Base-by-base conservation (phyloP, 2,888 invertebrate species). In the Nemotelus nigrinus region DNA sequence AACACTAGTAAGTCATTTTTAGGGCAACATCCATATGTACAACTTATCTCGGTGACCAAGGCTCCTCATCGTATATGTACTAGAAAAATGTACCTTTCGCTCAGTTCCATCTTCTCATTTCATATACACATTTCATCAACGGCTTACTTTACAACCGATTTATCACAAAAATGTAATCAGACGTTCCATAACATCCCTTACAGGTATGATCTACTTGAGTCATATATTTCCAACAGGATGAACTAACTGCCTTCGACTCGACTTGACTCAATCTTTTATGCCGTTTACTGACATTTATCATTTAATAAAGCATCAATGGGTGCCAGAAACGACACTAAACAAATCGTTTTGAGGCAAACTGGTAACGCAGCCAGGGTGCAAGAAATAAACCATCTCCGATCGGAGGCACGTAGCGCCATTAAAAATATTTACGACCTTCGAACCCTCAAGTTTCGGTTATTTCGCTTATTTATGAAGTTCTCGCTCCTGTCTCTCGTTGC, bases 351-450 rank as follows among this genome's bases (percentile, higher is more conserved):
- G 74, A 55, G 43, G 43, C 74, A 78, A 78, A 78, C 79, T 78
- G 78, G 79, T 80, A 81, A 81, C 78, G 78, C 79, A 79, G 78
- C 77, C 80, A 78, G 79, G 78, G 78, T 79, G 78, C 80, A 79
- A 78, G 79, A 78, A 81, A 80, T 80, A 81, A 81, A 79, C 80
- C 79, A 81, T 79, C 80, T 80, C 79, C 79, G 81, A 80, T 81
- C 81, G 80, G 80, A 81, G 79, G 80, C 81, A 81, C 81, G 81
- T 81, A 81, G 78, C 76, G 80, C 81, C 81, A 81, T 81, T 81
- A 81, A 81, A 80, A 80, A 81, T 81, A 81, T 81, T 81, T 81
- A 81, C 80, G 80, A 81, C 80, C 74, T 45, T 25, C 63, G 63
- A 60, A 74, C 53, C 53, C 60, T 63, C 74, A 48, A 60, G 57